These are phyloP conservation scores for Papilio elwesi DNA, from an alignment of 2,888 invertebrate species.

Conservation along the genomic window DNA sequence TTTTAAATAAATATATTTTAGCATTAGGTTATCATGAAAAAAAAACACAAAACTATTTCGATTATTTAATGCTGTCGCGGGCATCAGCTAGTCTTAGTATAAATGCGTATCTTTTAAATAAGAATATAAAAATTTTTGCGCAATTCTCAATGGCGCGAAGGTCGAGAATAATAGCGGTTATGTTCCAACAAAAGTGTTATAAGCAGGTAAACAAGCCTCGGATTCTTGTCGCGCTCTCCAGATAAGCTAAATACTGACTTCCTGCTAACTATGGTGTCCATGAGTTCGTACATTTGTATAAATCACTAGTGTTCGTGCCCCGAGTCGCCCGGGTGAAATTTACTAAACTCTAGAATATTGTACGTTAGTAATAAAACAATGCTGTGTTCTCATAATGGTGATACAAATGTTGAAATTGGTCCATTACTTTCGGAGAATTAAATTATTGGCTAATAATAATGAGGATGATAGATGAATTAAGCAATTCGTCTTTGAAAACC, in stretches of 20 bases:
- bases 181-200: constrained; percentile 54
- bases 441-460: too few relatives aligned
- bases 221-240: constrained; percentile 62
- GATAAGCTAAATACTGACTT: constrained; percentile 79
- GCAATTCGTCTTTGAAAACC: too few relatives aligned
- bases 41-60: too few relatives aligned
- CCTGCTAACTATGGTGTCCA: constrained; percentile 64
- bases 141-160: constrained; percentile 33
- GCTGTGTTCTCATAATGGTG: too few relatives aligned
- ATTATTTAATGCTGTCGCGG: neutral
- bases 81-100: neutral
- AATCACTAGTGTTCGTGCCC: too few relatives aligned
- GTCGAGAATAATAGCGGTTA: constrained; percentile 42
- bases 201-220: constrained; percentile 63
- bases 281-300: constrained; percentile 18
- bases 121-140: constrained; percentile 30
- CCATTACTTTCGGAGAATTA: neutral
- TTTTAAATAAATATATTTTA: too few relatives aligned
- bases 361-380: neutral
- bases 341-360: too few relatives aligned
- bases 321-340: too few relatives aligned
- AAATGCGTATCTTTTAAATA: neutral
- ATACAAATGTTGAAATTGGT: too few relatives aligned
- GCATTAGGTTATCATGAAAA: too few relatives aligned
- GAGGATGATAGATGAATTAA: too few relatives aligned